phyloP scores from a whole-genome alignment of 1,140 invertebrate genomes.

The Steinernema khuongi region DNA sequence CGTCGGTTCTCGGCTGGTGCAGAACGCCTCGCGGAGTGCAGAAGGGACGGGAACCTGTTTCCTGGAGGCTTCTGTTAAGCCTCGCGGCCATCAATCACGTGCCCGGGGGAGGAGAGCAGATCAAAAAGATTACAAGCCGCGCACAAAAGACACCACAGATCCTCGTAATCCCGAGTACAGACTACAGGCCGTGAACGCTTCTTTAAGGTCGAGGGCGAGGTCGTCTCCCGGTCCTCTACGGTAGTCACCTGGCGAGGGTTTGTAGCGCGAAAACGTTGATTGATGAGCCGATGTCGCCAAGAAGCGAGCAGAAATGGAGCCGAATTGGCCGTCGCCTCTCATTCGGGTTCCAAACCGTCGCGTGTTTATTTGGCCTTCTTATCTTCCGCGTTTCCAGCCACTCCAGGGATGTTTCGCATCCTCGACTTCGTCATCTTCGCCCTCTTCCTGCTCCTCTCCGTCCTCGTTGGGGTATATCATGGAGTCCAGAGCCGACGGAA shows the following conservation, averaged over 20 bases:
- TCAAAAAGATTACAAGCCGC: conserved; percentile 14
- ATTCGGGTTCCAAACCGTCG: no score
- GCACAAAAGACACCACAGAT: conserved; percentile 12
- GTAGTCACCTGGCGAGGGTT: no score
- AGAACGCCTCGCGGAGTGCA: not conserved
- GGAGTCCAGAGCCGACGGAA: not conserved
- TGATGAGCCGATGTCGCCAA: no score
- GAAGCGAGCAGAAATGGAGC: no score
- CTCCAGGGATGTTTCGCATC: not conserved
- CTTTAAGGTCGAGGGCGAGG: not conserved
- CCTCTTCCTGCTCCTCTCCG: not conserved
- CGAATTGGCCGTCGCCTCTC: no score
- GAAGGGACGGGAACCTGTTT: not conserved
- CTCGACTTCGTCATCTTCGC: conserved; percentile 1
- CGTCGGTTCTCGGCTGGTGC: not conserved
- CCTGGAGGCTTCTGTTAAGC: not conserved
- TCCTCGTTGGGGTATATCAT: not conserved
- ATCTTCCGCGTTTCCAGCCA: not conserved
- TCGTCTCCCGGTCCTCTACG: no score
- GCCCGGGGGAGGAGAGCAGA: not conserved
- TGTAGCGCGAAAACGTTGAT: no score
- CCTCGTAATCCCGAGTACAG: not conserved
- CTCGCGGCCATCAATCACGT: not conserved
- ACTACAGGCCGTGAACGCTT: not conserved
- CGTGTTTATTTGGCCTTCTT: not conserved